Evolutionary conservation across 2,113 vertebrate genomes (phyloP).

Genomic region (Phyllopteryx taeniolatus): DNA sequence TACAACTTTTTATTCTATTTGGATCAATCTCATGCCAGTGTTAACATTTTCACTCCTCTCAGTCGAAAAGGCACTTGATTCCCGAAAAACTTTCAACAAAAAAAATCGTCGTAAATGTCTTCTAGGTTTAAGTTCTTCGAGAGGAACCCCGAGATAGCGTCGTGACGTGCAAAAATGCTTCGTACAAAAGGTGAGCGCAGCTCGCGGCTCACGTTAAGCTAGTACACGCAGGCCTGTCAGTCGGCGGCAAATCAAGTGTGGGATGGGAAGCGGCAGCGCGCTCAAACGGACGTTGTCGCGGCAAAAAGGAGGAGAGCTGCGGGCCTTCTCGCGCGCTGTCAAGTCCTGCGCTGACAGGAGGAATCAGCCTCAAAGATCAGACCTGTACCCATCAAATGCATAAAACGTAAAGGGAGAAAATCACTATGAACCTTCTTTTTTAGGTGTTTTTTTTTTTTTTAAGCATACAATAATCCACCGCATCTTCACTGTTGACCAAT

Average conservation of each 20-base stretch:
- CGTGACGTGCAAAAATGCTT: not conserved
- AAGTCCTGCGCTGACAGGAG: conserved; percentile 53
- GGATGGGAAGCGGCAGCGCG: conserved; percentile 58
- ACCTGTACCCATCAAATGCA: conserved; percentile 16
- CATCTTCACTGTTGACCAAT: not conserved
- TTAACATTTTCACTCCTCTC: not conserved
- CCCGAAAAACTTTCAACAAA: not conserved
- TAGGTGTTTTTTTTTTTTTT: not conserved
- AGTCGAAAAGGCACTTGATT: not conserved
- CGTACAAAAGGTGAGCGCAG: conserved; percentile 20
- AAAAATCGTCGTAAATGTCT: not conserved
- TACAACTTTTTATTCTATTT: not conserved
- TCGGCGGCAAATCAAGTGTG: conserved; percentile 53
- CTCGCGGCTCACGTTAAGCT: conserved; percentile 20
- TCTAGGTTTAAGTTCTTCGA: not conserved
- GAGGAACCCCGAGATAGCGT: not conserved
- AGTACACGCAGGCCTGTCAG: conserved; percentile 33
- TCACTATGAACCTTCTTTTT: not conserved
- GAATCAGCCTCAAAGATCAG: conserved; percentile 54
- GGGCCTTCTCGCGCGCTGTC: conserved; percentile 45
- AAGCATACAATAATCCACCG: too few species aligned
- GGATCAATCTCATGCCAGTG: not conserved
- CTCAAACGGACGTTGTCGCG: conserved; percentile 53
- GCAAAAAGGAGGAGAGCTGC: conserved; percentile 39
- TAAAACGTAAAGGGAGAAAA: not conserved